These are phyloP conservation scores for Carpatolechia fugitivella DNA, from an alignment of 2,888 invertebrate genomes.

Conservation along the genomic window DNA sequence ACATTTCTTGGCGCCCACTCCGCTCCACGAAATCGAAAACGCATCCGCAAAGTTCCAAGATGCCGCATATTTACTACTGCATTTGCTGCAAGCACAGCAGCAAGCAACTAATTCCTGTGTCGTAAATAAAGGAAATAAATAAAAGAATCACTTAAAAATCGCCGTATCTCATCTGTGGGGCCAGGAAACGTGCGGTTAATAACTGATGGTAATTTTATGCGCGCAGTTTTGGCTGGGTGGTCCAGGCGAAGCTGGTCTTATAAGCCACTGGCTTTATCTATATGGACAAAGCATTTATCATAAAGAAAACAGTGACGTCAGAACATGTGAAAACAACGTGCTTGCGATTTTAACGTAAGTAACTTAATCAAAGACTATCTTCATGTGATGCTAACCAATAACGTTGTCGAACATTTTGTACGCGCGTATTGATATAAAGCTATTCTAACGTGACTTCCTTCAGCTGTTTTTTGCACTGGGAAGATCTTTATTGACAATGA, in stretches of 20 bases:
- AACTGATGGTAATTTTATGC: slow-evolving; percentile 61
- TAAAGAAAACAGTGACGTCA: not conserved
- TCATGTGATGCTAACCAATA: too few relatives aligned
- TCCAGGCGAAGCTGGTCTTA: slow-evolving; percentile 26
- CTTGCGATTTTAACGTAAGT: too few relatives aligned
- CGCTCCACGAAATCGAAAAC: slow-evolving; percentile 1
- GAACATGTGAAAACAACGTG: not conserved
- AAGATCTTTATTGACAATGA: too few relatives aligned
- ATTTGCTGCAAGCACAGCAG: too few relatives aligned
- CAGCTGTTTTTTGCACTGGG: too few relatives aligned
- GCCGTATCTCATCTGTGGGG: slow-evolving; percentile 32
- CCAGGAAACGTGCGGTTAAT: slow-evolving; percentile 36
- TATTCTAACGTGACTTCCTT: too few relatives aligned
- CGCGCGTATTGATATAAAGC: too few relatives aligned
- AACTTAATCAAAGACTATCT: too few relatives aligned
- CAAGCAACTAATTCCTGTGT: slow-evolving; percentile 24
- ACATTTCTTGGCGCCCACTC: not conserved
- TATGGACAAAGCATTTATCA: slow-evolving; percentile 5
- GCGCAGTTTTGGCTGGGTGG: slow-evolving; percentile 45
- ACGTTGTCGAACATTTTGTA: too few relatives aligned
- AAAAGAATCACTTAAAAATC: slow-evolving; percentile 30
- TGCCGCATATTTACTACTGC: not conserved
- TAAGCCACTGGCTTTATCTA: not conserved
- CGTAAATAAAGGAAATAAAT: slow-evolving; percentile 25
- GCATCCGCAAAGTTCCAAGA: not conserved